Evolutionary conservation across 1,140 invertebrate genomes (phyloP), one percentile per base, ranked within the genome.

Genomic region (Teleopsis dalmanni): DNA sequence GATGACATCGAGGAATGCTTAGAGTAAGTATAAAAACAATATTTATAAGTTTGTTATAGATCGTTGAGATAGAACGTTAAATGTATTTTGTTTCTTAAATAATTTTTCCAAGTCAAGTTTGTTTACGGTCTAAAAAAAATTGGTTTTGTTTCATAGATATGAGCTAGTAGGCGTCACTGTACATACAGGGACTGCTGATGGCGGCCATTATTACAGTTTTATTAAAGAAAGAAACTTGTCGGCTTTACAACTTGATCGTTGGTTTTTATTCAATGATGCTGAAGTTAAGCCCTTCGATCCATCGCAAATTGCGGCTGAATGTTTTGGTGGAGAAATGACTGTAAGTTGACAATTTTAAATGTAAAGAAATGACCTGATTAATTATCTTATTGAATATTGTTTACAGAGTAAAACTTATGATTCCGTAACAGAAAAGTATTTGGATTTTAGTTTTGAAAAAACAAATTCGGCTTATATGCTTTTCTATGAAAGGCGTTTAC

Each of bases 401-500:
- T 50, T 44, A 5, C 81, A 89, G 87, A 95, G 91, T 59, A 95
- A 95, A 77, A 95, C 91, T 0, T 96, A 95, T 62, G 93, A 96
- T 65, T 91, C 91, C 1, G 89, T 93, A 3, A 94, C 90, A 1
- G 92, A 96, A 57, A 95, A 95, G 62, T 95, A 95, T 62, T 90
- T 96, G 86, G 93, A 97, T 62, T 93, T 95, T 59, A 93, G 91
- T 55, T 95, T 95, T 70, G 93, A 97, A 69, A 97, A 96, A 74
- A 95, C 92, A 1, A 96, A 97, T 66, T 94, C 89, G 64, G 94
- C 94, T 1, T 97, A 97, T 61, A 97, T 97, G 94, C 69, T 97
- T 37, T 96, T 97, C 66, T 97, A 97, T 69, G 91, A 96, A 70
- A 80, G 87, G 53, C 64, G 67, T 8, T 45, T 63, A 23, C 62